phyloP scores from a whole-genome alignment of 2,888 invertebrate genomes.

The Andrena chrysosceles region DNA sequence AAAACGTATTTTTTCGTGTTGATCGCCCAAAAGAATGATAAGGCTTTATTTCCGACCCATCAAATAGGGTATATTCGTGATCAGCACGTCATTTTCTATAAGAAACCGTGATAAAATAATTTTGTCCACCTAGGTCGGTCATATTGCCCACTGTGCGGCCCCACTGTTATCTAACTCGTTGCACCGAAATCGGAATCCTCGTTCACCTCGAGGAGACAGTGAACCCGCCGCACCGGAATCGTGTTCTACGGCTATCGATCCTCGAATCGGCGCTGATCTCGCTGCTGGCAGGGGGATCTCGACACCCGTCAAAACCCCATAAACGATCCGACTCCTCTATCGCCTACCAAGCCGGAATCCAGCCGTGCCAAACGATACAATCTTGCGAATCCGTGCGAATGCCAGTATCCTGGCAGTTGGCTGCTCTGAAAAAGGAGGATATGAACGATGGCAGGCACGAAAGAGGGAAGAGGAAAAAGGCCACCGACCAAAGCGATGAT shows the following conservation, averaged over 20 bases:
- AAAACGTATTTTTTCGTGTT: too few species aligned
- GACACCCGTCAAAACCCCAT: constrained; percentile 60
- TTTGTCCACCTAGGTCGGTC: too few species aligned
- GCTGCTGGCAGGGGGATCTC: constrained; percentile 24
- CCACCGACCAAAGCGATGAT: neutral
- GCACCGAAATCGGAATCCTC: constrained; percentile 24
- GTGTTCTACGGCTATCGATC: constrained; percentile 59
- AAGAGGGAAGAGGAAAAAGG: neutral
- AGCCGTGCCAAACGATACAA: constrained; percentile 63
- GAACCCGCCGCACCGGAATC: constrained; percentile 32
- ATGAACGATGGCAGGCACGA: constrained; percentile 28
- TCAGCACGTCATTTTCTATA: too few species aligned
- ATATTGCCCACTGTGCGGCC: too few species aligned
- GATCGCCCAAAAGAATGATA: too few species aligned
- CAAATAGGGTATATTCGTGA: too few species aligned
- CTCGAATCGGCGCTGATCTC: constrained; percentile 55
- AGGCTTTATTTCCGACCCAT: too few species aligned
- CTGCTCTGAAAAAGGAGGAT: constrained; percentile 28
- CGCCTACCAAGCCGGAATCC: constrained; percentile 53
- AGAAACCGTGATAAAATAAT: too few species aligned
- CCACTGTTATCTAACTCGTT: neutral
- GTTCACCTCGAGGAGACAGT: constrained; percentile 17
- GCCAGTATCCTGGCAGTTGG: constrained; percentile 34
- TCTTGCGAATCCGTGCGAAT: constrained; percentile 70
- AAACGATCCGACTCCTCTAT: constrained; percentile 51